A percentile compares a stretch with the other conserved stretches of the same genome.
These are phyloP conservation scores for Calyptommatus sinebrachiatus DNA, from an alignment of 2,113 vertebrate genomes.

Conservation along the genomic window DNA sequence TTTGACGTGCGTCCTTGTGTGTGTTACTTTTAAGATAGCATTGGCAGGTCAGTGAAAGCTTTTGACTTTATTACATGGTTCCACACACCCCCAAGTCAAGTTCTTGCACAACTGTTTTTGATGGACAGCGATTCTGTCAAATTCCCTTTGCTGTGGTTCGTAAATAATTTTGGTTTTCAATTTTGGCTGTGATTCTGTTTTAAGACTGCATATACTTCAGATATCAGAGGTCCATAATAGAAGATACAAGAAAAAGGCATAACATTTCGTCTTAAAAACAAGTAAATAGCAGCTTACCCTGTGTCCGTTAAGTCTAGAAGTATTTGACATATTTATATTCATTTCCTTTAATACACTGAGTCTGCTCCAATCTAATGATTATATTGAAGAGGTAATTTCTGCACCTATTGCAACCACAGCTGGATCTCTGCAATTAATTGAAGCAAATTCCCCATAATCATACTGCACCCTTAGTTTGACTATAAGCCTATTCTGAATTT, in stretches of 20 bases:
- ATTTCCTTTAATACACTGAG: too few relatives aligned
- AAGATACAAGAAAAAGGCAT: neutral
- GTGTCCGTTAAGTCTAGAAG: neutral
- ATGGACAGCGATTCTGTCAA: slow-evolving; percentile 33
- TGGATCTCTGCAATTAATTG: too few relatives aligned
- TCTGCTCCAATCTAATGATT: too few relatives aligned
- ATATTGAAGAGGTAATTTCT: too few relatives aligned
- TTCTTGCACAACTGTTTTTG: slow-evolving; percentile 22
- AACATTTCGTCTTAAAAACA: neutral
- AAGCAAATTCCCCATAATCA: too few relatives aligned
- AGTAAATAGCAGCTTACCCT: neutral
- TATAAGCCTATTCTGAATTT: too few relatives aligned
- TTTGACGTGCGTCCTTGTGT: slow-evolving; percentile 8
- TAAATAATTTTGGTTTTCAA: slow-evolving; percentile 2
- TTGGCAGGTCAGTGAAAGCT: slow-evolving; percentile 44
- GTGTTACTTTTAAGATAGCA: slow-evolving; percentile 59
- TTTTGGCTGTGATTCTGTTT: slow-evolving; percentile 6
- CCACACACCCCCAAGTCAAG: slow-evolving; percentile 31
- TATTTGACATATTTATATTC: neutral
- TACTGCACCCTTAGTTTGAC: too few relatives aligned
- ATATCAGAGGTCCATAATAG: accelerated
- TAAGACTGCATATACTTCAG: slow-evolving; percentile 1
- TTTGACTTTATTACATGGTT: slow-evolving; percentile 36
- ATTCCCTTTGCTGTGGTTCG: slow-evolving; percentile 20
- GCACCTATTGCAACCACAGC: too few relatives aligned